Base-by-base conservation (phyloP, 1,140 invertebrate species). In the Phymorhynchus buccinoides region DNA sequence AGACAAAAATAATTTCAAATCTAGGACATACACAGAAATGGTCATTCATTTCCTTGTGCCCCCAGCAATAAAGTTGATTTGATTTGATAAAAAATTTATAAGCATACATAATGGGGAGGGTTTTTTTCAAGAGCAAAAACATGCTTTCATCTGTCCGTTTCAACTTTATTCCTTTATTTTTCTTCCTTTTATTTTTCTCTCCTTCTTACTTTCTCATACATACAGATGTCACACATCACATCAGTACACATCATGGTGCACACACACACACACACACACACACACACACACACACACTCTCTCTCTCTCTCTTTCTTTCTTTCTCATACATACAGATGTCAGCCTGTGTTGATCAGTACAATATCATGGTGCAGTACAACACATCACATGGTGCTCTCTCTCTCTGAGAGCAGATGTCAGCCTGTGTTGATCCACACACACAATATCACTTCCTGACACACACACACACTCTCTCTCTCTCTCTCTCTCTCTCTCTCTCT, bases 311-410 rank as follows among this genome's bases (percentile, higher is more conserved):
- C 37, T 52, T 41, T 12, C 48, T 12, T 22, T 12, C 48, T 12
- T 22, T 9, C 68, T 35, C n/a, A 71, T 18, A 87, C 87, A 89
- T 87, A 92, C 91, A 71, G 88, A 85, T 32, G 90, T 91, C 52
- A 88, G 87, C 79, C 84, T 89, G 75, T 90, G 88, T 80, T 89
- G 84, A 83, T 92, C 35, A 86, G 84, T 0, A 91, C 90, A 84
- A 92, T 90, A 80, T 92, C 91, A 86, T 92, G 91, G 77, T 88
- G 88, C 78, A n/a, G n/a, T n/a, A n/a, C n/a, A n/a, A n/a, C n/a
- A n/a, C n/a, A n/a, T n/a, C n/a, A n/a, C n/a, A n/a, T n/a, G n/a
- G n/a, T n/a, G n/a, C 37, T 32, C 27, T 12, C 42, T 83, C 12
- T 27, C 16, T 1, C 16, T 83, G 1, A 84, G 37, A 32, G 44